phyloP scores from a whole-genome alignment of 2,113 vertebrate genomes.

The Syrmaticus mikado region DNA sequence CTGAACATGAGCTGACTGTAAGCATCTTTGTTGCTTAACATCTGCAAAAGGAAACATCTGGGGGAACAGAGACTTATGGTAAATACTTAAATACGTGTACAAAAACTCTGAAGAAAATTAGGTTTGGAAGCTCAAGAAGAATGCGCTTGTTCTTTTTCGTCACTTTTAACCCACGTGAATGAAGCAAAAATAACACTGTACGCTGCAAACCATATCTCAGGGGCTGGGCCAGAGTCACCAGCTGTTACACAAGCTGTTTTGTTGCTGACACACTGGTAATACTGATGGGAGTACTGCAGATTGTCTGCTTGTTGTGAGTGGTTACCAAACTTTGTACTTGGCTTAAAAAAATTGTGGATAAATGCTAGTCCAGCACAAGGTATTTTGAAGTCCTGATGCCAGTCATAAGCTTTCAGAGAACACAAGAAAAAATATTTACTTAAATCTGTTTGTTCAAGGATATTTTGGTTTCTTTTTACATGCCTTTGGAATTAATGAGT shows the following conservation, averaged over 20 bases:
- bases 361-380: too few relatives aligned
- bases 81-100: neutral
- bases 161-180: neutral
- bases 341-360: neutral
- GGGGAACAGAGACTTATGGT: neutral
- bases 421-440: neutral
- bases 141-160: neutral
- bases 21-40: neutral
- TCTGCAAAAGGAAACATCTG: neutral
- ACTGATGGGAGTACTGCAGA: neutral
- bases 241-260: neutral
- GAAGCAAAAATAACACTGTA: neutral
- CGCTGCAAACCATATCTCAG: too few relatives aligned
- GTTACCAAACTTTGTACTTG: too few relatives aligned
- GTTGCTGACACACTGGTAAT: neutral
- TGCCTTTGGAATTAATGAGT: neutral
- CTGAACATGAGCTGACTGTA: neutral
- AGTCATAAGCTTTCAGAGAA: neutral
- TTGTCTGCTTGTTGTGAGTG: neutral
- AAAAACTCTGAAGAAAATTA: neutral
- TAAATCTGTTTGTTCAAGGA: neutral
- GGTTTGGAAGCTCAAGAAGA: neutral
- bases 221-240: neutral
- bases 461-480: neutral
- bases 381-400: neutral